A percentile compares a stretch with the other conserved stretches of the same genome.
These are phyloP conservation scores for Drosophila ironensis DNA, from an alignment of 1,140 invertebrate species.

Conservation along the genomic window DNA sequence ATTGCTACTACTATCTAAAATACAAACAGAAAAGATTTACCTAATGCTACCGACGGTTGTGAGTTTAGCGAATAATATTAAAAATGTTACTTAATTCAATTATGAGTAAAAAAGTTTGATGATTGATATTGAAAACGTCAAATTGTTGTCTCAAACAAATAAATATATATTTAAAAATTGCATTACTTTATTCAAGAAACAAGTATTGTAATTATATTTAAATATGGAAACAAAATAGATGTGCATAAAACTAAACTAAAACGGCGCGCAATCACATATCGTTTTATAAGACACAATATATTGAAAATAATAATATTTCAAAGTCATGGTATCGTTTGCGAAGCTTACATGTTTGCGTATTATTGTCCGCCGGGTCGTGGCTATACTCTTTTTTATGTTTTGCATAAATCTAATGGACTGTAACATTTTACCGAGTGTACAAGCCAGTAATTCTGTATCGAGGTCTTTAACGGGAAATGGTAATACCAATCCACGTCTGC, in stretches of 20 bases:
- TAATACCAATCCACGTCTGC: conserved; percentile 55
- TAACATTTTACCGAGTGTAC: conserved; percentile 3
- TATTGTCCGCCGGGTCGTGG: conserved; percentile 19
- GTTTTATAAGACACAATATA: background rate
- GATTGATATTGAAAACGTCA: background rate
- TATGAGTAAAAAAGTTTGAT: background rate
- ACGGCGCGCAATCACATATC: background rate
- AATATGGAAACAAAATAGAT: background rate
- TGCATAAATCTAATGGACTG: conserved; percentile 17
- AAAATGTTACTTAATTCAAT: background rate
- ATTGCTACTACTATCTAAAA: conserved; percentile 49
- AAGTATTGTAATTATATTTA: too few relatives aligned
- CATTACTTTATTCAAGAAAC: too few relatives aligned
- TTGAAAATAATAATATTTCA: background rate
- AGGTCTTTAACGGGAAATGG: conserved; percentile 39
- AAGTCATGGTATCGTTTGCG: conserved; percentile 39
- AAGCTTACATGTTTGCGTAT: conserved; percentile 1
- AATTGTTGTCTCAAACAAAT: too few relatives aligned
- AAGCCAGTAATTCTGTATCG: conserved; percentile 8
- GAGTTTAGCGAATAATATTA: too few relatives aligned
- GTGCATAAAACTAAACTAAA: background rate
- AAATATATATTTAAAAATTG: too few relatives aligned
- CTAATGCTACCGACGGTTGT: conserved; percentile 51
- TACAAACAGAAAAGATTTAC: conserved; percentile 60
- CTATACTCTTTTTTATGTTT: conserved; percentile 21